Conservation (phyloP, 1,140 invertebrate genomes). For the Cyclina sinensis region DNA sequence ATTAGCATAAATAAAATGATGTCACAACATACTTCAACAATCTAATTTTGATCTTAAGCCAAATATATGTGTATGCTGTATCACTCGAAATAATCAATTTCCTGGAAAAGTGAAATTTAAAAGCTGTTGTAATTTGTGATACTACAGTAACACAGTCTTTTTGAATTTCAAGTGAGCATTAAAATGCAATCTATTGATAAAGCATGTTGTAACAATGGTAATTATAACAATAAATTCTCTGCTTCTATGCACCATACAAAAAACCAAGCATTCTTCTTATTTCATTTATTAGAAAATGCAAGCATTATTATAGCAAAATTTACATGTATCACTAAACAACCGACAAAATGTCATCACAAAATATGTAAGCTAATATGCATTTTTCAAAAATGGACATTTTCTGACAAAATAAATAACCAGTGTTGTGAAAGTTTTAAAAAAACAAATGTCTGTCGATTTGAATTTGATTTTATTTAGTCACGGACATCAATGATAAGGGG, state of each 20-base stretch:
- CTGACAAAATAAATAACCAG: neutral
- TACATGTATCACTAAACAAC: neutral
- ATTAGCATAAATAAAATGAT: too few relatives aligned
- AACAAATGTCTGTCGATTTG: slow-evolving; percentile 11
- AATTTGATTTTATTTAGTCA: slow-evolving; percentile 48
- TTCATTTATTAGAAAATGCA: slow-evolving; percentile 51
- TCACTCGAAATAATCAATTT: too few relatives aligned
- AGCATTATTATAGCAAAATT: slow-evolving; percentile 33
- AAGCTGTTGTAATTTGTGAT: too few relatives aligned
- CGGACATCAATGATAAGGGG: slow-evolving; percentile 81
- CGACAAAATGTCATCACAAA: slow-evolving; percentile 3
- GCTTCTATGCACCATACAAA: slow-evolving; percentile 5
- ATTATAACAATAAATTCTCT: neutral
- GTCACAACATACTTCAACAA: too few relatives aligned
- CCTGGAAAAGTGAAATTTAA: too few relatives aligned
- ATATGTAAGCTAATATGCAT: slow-evolving; percentile 10
- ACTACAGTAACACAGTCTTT: too few relatives aligned
- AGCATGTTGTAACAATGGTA: neutral
- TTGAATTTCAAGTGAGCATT: too few relatives aligned
- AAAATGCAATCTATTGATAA: too few relatives aligned
- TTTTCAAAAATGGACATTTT: neutral
- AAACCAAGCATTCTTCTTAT: neutral
- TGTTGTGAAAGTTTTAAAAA: neutral
- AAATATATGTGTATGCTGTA: too few relatives aligned
- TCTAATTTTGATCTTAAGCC: too few relatives aligned